phyloP scores from a whole-genome alignment of 2,113 vertebrate genomes.

The Hylia prasina region DNA sequence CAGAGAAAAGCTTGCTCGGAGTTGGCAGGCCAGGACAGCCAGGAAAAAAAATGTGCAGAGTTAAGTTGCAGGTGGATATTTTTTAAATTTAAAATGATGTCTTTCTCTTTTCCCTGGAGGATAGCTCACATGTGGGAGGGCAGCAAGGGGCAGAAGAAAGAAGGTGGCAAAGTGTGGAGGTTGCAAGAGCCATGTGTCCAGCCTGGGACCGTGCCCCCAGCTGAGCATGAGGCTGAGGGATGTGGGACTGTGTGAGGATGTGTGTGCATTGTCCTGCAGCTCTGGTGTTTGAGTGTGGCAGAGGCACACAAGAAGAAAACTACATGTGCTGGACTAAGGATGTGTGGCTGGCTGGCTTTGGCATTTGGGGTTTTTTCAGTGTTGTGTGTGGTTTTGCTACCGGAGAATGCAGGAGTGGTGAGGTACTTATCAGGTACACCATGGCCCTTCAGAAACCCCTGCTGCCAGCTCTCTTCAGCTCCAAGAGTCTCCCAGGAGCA shows the following conservation, averaged over 20 bases:
- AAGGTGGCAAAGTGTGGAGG: accelerated
- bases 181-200: background rate
- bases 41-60: slow-evolving; percentile 10
- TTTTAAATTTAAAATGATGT: background rate
- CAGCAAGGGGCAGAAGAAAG: background rate
- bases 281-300: background rate
- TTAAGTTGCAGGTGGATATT: slow-evolving; percentile 14
- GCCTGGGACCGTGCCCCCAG: accelerated
- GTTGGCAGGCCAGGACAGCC: slow-evolving; percentile 29
- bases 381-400: background rate
- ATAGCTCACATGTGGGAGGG: background rate
- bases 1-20: slow-evolving; percentile 17
- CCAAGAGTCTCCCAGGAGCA: background rate
- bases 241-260: accelerated
- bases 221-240: background rate
- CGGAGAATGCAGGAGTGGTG: background rate
- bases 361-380: background rate
- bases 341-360: background rate
- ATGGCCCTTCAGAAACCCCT: background rate
- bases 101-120: background rate
- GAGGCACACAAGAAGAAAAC: background rate
- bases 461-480: background rate
- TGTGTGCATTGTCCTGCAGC: background rate
- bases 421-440: background rate
- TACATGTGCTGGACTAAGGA: background rate